Percentiles rank a stretch among this genome's conserved stretches.
These are phyloP conservation scores for Metalampra italica DNA, from an alignment of 2,888 invertebrate species.

Conservation along the genomic window DNA sequence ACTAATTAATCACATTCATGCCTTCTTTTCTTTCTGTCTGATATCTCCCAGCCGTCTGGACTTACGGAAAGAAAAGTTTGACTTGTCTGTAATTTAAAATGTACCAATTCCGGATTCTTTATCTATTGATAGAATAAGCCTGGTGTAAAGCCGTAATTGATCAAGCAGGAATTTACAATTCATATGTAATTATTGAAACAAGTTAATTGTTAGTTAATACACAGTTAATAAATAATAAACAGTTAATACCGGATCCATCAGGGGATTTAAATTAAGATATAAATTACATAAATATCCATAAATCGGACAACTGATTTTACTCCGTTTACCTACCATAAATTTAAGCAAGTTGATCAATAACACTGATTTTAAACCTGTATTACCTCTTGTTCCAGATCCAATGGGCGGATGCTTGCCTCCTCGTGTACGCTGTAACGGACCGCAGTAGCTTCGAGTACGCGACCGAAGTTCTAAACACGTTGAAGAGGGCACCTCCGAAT, in stretches of 20 bases:
- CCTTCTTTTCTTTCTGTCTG: slow-evolving; percentile 44
- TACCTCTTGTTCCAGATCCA: slow-evolving; percentile 75
- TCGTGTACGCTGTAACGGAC: slow-evolving; percentile 88
- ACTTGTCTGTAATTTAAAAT: slow-evolving; percentile 9
- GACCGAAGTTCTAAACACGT: slow-evolving; percentile 78
- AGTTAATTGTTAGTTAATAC: no score
- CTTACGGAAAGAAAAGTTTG: background rate
- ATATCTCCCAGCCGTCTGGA: slow-evolving; percentile 12
- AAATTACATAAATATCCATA: no score
- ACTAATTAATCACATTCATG: slow-evolving; percentile 56
- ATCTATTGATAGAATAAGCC: no score
- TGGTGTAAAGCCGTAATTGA: no score
- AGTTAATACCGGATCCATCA: no score
- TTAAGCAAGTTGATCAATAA: no score
- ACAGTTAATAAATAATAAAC: no score
- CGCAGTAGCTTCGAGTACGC: slow-evolving; percentile 84
- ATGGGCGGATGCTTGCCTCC: slow-evolving; percentile 88
- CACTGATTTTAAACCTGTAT: slow-evolving; percentile 4
- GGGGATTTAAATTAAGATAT: no score
- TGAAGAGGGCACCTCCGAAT: slow-evolving; percentile 76
- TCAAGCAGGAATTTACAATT: no score
- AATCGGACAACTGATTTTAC: no score
- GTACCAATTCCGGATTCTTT: background rate
- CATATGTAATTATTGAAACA: no score
- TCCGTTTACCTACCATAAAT: no score